These are phyloP conservation scores for Galerucella calmariensis DNA, from an alignment of 2,888 invertebrate species.

Conservation along the genomic window DNA sequence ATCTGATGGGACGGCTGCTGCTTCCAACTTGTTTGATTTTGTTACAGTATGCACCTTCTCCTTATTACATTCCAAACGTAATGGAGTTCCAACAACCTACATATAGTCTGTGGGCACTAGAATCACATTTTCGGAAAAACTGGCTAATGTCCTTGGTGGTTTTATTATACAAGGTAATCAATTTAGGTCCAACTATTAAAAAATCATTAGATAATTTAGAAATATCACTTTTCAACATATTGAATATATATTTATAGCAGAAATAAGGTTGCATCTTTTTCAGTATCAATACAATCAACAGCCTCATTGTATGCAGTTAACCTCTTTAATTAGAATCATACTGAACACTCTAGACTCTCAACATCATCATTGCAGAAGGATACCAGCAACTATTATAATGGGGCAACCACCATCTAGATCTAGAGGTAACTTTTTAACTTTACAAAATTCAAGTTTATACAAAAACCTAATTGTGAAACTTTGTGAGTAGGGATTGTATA, in stretches of 20 bases:
- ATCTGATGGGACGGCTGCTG: slow-evolving; percentile 89
- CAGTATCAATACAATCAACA: slow-evolving; percentile 83
- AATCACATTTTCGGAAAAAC: slow-evolving; percentile 86
- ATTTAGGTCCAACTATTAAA: not conserved
- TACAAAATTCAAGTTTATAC: too few relatives aligned
- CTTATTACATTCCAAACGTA: slow-evolving; percentile 69
- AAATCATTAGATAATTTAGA: not conserved
- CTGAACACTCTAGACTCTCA: slow-evolving; percentile 92
- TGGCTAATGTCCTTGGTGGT: slow-evolving; percentile 96
- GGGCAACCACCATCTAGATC: slow-evolving; percentile 76
- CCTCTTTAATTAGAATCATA: slow-evolving; percentile 86
- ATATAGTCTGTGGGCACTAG: slow-evolving; percentile 89
- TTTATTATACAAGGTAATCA: slow-evolving; percentile 88
- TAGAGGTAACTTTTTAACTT: slow-evolving; percentile 67
- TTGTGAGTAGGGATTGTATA: too few relatives aligned
- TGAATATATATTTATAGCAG: not conserved
- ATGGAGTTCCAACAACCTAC: slow-evolving; percentile 74
- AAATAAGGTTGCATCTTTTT: slow-evolving; percentile 9
- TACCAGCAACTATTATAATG: slow-evolving; percentile 83
- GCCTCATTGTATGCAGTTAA: slow-evolving; percentile 76
- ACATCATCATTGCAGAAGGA: slow-evolving; percentile 89
- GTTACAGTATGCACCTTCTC: slow-evolving; percentile 86
- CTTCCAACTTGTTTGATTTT: slow-evolving; percentile 86
- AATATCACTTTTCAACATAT: not conserved
- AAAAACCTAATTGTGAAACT: too few relatives aligned